Evolutionary conservation across 2,113 vertebrate genomes (phyloP).

Genomic region (Etia nguti): DNA sequence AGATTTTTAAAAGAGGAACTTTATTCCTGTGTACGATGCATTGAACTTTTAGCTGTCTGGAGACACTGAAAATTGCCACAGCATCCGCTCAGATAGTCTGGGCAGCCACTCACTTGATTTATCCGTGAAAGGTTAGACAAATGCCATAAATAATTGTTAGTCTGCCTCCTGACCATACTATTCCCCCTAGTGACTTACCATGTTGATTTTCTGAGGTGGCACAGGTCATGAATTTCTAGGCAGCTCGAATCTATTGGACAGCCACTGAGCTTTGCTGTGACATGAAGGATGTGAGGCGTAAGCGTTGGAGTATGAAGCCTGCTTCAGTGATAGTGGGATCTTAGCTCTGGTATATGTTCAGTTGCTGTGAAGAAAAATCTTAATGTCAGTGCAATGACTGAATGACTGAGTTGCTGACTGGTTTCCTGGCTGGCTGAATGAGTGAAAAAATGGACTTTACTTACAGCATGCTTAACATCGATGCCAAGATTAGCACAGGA

Average conservation of each 20-base stretch:
- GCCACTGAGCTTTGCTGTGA: background rate
- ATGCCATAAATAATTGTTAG: conserved; percentile 54
- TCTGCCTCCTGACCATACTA: conserved; percentile 6
- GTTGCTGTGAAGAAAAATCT: background rate
- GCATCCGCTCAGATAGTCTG: conserved; percentile 3
- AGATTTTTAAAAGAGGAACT: background rate
- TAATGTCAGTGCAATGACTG: background rate
- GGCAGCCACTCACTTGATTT: conserved; percentile 1
- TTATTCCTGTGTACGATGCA: background rate
- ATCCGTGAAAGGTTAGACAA: conserved; percentile 56
- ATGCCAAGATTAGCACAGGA: conserved; percentile 23
- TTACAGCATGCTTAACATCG: background rate
- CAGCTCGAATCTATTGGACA: background rate
- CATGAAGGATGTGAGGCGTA: background rate
- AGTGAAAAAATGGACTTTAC: conserved; percentile 1
- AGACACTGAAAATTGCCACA: conserved; percentile 2
- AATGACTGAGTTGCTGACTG: background rate
- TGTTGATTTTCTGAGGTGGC: conserved; percentile 20
- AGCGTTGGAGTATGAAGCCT: background rate
- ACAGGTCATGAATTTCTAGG: conserved; percentile 5
- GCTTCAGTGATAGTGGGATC: background rate
- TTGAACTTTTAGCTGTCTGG: background rate
- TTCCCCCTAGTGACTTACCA: background rate
- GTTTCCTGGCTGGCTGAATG: conserved; percentile 10
- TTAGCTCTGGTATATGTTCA: background rate